Base-by-base conservation (phyloP, 2,113 vertebrate species). In the Syrrhaptes paradoxus region DNA sequence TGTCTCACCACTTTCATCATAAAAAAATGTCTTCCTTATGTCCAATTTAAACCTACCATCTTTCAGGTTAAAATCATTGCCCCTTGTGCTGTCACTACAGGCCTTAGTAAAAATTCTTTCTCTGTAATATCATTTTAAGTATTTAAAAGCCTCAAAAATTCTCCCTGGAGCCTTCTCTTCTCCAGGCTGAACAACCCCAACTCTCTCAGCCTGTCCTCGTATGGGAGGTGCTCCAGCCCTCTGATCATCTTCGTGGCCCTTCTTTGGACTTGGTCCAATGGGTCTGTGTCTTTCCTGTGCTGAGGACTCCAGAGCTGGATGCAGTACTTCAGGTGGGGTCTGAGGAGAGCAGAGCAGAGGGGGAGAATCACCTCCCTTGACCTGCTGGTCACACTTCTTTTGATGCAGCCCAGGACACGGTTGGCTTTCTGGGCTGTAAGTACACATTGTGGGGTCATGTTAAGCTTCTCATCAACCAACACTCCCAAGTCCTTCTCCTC, bases 321-420 rank as follows among this genome's bases (percentile, higher is more conserved):
- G 2, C 11, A 46, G 34, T 15, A 43, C 21, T 71, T 11, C 55
- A 65, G 14, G 24, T 26, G 6, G 7, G 6, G 4, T 43, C 38
- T 54, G 15, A 49, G 1, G 1, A 46, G 17, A 66, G 32, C 4
- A 3, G 25, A 78, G 7, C 1, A 46, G 34, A 65, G 38, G 5
- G 8, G 25, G 2, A 78, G 61, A 46, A 46, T 66, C 71, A 55
- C 11, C 28, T 68, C 16, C 25, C 13, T 32, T 2, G 1, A 9
- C 34, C 31, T 61, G 16, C 13, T 74, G n/a, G 20, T 10, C 38
- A 17, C 2, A 1, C 4, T 34, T 13, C 11, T 59, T 34, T 46
- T 41, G 3, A n/a, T 41, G 36, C 6, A 51, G 11, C 25, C 4
- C 18, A 41, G 11, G 11, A 22, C 13, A 55, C 1, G 1, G 8